These are phyloP conservation scores for Babylonia areolata DNA, from an alignment of 1,140 invertebrate species.

Conservation along the genomic window DNA sequence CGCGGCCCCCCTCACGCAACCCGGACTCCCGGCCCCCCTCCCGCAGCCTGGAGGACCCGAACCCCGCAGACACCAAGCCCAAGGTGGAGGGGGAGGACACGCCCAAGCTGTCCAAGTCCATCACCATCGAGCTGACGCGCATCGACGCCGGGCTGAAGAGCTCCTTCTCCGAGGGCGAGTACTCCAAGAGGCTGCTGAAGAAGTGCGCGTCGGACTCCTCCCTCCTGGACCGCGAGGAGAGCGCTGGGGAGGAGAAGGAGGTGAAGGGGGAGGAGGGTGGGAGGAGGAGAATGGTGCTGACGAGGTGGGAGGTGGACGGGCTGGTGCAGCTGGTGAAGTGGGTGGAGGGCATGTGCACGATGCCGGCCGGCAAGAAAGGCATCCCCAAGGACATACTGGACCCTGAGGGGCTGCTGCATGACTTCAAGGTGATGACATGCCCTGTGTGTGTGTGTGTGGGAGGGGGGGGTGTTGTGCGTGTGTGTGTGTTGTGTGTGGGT, in stretches of 20 bases:
- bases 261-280: neutral
- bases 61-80: constrained; percentile 38
- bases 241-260: constrained; percentile 24
- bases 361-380: constrained; percentile 92
- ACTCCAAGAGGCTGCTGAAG: constrained; percentile 27
- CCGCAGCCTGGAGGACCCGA: constrained; percentile 49
- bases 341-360: constrained; percentile 81
- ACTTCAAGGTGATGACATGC: constrained; percentile 80
- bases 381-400: constrained; percentile 93
- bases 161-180: constrained; percentile 43
- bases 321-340: constrained; percentile 89
- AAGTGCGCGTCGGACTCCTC: constrained; percentile 30
- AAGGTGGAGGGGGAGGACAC: constrained; percentile 43
- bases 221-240: constrained; percentile 20
- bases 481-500: neutral
- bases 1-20: constrained; percentile 53
- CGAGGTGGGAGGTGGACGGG: constrained; percentile 88
- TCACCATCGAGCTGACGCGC: constrained; percentile 65
- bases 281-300: constrained; percentile 58
- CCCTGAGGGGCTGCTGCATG: constrained; percentile 91
- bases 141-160: constrained; percentile 59
- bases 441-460: neutral
- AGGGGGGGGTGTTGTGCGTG: neutral
- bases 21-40: constrained; percentile 54
- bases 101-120: constrained; percentile 60